Evolutionary conservation across 2,888 invertebrate species (phyloP), one percentile per base, ranked within the genome.

Genomic region (Melikaiella ostensackeni): DNA sequence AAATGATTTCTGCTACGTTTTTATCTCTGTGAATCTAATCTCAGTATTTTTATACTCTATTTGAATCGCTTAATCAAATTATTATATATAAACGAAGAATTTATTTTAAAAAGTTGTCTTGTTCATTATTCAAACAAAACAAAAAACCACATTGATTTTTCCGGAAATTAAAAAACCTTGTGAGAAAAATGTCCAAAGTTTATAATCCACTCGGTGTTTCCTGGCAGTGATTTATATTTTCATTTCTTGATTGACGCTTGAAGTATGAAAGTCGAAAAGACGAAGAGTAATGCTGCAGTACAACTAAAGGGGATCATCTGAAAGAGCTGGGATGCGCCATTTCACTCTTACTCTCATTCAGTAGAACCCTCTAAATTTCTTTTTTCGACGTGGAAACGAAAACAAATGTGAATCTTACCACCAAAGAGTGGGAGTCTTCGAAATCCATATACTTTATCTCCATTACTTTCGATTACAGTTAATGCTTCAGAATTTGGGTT

Each of bases 211-310:
- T 24, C 9, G 21, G 9, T 1, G 24, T 24, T 57, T 21, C n/a
- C 57, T 21, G 9, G 24, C 11, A 9, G 24, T 24, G 57, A 57
- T 57, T 57, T 57, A 24, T 24, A 24, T 57, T 57, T 57, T 24
- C 24, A 11, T 57, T 24, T 24, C 57, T 57, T 57, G 57, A 57
- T 57, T 24, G 24, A 24, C 24, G 57, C 11, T 57, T 57, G 13
- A 57, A 21, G 21, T 57, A 57, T 66, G 27, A 70, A 70, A 50
- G 24, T 27, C 46, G 9, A 9, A 11, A 42, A 30, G 38, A 46
- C 66, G 46, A 70, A 70, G 70, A 70, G 9, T 70, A 70, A 70
- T 50, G 46, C 46, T 70, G 46, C 70, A 70, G 50, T 70, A 70
- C 27, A 50, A n/a, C 42, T 50, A 70, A 1, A 70, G 46, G 9